A percentile compares a stretch with the other conserved stretches of the same genome.
Evolutionary conservation across 2,797 vertebrate species (phyloP).

Genomic region (Poeciliopsis presidionis): DNA sequence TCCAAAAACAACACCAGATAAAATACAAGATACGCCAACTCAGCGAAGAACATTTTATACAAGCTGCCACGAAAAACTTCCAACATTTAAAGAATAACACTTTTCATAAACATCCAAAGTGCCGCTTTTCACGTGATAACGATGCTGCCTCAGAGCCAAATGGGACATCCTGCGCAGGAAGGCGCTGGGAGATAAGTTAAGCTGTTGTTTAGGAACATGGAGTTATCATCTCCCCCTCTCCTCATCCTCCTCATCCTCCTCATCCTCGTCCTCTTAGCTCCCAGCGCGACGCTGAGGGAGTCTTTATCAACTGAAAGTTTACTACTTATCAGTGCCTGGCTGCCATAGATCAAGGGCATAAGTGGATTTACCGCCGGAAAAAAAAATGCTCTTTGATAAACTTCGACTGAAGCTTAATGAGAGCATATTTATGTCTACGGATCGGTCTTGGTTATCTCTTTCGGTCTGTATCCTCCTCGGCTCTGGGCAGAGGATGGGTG

Average conservation of each 20-base stretch:
- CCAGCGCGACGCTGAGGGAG: conserved; percentile 46
- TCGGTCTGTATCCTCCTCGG: neutral
- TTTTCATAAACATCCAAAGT: conserved; percentile 13
- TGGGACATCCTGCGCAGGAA: conserved; percentile 67
- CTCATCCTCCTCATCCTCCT: conserved; percentile 6
- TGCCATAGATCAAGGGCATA: conserved; percentile 57
- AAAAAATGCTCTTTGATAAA: conserved; percentile 65
- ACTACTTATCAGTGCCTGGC: conserved; percentile 61
- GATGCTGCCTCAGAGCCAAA: conserved; percentile 29
- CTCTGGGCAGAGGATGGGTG: conserved; percentile 10
- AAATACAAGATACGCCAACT: conserved; percentile 15
- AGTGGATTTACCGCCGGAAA: conserved; percentile 50
- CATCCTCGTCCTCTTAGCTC: conserved; percentile 17
- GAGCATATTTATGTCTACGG: conserved; percentile 28
- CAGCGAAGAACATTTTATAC: conserved; percentile 31
- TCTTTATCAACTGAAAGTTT: conserved; percentile 66
- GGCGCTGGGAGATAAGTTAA: conserved; percentile 59
- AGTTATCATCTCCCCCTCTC: conserved; percentile 44
- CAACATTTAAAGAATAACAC: neutral
- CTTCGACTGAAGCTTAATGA: conserved; percentile 63
- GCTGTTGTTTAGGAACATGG: conserved; percentile 69
- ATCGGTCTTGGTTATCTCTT: conserved; percentile 17
- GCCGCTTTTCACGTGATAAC: conserved; percentile 23
- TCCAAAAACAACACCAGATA: neutral
- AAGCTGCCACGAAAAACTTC: conserved; percentile 13